A percentile compares a stretch with the other conserved stretches of the same genome.
Conservation (phyloP, 2,113 vertebrate species). For the Cichladusa arquata region DNA sequence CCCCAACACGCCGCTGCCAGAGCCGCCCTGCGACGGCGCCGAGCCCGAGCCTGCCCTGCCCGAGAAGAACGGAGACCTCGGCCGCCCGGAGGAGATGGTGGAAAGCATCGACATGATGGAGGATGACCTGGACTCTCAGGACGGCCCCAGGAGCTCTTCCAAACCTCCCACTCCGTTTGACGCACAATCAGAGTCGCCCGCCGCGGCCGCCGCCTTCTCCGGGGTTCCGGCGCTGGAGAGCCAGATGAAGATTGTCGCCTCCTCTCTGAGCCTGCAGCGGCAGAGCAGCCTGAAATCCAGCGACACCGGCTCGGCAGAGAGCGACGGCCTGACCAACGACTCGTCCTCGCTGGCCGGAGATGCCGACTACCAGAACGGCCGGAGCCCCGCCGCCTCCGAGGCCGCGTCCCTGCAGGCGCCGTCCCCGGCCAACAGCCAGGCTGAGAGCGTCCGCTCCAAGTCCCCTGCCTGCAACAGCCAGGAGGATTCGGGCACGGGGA, state of each 20-base stretch:
- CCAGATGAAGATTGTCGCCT: constrained; percentile 79
- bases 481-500: constrained; percentile 48
- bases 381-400: constrained; percentile 83
- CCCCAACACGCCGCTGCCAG: constrained; percentile 87
- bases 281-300: constrained; percentile 85
- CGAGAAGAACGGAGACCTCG: constrained; percentile 69
- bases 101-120: constrained; percentile 76
- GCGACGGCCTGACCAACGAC: constrained; percentile 84
- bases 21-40: constrained; percentile 74
- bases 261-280: constrained; percentile 79
- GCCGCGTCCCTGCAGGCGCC: constrained; percentile 75
- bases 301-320: constrained; percentile 78
- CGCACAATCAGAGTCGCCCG: constrained; percentile 63
- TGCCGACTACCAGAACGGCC: constrained; percentile 81
- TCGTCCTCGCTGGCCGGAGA: constrained; percentile 74
- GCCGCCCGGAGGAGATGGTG: constrained; percentile 60
- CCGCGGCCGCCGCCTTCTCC: constrained; percentile 61
- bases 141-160: constrained; percentile 65
- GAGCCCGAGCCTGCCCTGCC: constrained; percentile 70
- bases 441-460: constrained; percentile 74
- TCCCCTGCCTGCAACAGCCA: constrained; percentile 79
- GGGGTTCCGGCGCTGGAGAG: constrained; percentile 74
- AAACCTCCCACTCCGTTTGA: constrained; percentile 38
- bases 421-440: constrained; percentile 83
- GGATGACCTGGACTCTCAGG: constrained; percentile 73